A percentile compares a stretch with the other conserved stretches of the same genome.
phyloP scores from a whole-genome alignment of 2,797 vertebrate genomes.

The Mus caroli region DNA sequence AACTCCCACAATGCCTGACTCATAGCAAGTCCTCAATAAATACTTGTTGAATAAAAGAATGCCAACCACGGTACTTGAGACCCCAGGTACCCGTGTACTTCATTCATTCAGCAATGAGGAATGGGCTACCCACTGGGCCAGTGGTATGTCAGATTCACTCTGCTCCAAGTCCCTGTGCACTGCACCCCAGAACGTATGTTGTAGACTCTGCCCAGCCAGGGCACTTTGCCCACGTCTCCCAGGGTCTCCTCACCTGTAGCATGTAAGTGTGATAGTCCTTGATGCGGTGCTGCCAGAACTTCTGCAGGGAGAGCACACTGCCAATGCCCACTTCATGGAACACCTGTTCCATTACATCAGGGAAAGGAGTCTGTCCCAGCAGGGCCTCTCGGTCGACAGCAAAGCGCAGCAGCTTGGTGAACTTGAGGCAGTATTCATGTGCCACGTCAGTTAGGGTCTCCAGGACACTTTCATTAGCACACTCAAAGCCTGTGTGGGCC shows the following conservation, averaged over 20 bases:
- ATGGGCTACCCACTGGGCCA: not conserved
- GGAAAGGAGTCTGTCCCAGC: constrained; percentile 95
- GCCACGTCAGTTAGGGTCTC: constrained; percentile 97
- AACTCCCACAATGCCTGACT: not conserved
- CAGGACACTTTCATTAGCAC: constrained; percentile 96
- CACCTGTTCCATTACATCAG: constrained; percentile 97
- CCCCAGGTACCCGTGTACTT: not conserved
- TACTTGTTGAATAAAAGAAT: constrained; percentile 19
- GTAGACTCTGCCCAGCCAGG: not conserved
- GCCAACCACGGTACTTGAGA: not conserved
- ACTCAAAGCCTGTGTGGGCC: constrained; percentile 97
- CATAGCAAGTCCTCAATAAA: not conserved
- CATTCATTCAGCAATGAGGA: not conserved
- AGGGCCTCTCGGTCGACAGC: constrained; percentile 96
- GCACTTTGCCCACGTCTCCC: not conserved
- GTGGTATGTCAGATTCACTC: not conserved
- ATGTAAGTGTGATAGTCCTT: constrained; percentile 99
- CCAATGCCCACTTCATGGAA: constrained; percentile 98
- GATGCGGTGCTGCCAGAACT: constrained; percentile 98
- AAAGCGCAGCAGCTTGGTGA: constrained; percentile 95
- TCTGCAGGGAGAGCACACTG: constrained; percentile 96
- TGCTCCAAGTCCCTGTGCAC: not conserved
- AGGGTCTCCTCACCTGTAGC: constrained; percentile 93
- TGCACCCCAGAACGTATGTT: not conserved
- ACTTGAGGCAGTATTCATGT: constrained; percentile 96